Evolutionary conservation across 2,888 invertebrate species (phyloP), one percentile per base, ranked within the genome.

Genomic region (Liopterus haemorrhoidalis): DNA sequence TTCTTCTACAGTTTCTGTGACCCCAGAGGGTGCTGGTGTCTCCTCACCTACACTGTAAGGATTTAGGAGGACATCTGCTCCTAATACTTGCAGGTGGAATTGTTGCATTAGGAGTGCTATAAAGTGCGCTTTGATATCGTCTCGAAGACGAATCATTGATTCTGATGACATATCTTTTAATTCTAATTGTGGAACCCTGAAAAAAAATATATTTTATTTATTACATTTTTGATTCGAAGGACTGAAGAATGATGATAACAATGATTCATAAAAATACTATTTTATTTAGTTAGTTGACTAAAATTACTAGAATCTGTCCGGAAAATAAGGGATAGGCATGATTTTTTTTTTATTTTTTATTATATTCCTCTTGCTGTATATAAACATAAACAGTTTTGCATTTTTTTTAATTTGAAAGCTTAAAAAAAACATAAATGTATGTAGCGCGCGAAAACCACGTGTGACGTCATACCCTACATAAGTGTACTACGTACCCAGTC

Each of bases 1-100:
- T n/a, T n/a, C n/a, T n/a, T n/a, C n/a, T n/a, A 54, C 56, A 4
- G 59, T 44, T 11, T 58, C 45, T 33, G 63, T 47, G 64, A 64
- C 22, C 3, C 22, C 11, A 8, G 15, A 11, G 3, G 16, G 18
- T 24, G 5, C 8, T 11, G 27, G 11, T 14, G 44, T 31, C 25
- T 16, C 21, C 14, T 49, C 2, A 11, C 14, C 12, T 11, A 14
- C 15, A 21, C 4, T 76, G 60, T 85, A 87, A 0, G 86, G 85
- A 68, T 88, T 89, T 4, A 87, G 85, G 14, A 89, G 72, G 19
- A 89, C 83, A 58, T 86, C 85, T 22, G 85, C 68, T 0, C 86
- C 87, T 12, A 87, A 69, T 1, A 88, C 79, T 49, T 85, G 71
- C 1, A 87, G 86, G 58, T 88, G 85, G 61, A 85, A 82, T 66